phyloP scores from a whole-genome alignment of 1,140 invertebrate species.

The Drusus annulatus region DNA sequence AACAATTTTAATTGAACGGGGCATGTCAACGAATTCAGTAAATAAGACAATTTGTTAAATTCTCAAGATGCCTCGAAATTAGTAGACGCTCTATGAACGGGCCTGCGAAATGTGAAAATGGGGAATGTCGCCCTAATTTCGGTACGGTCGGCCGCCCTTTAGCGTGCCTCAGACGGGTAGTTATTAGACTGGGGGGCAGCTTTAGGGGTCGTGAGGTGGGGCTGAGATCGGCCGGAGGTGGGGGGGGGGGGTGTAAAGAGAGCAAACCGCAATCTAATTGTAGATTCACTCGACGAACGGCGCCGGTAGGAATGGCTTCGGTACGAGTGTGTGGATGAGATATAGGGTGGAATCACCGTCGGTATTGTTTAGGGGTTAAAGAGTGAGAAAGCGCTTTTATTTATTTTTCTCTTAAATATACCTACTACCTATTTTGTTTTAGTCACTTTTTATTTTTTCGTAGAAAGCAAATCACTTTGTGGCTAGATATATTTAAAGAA shows the following conservation, averaged over 20 bases:
- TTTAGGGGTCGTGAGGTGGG: neutral
- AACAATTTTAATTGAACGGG: slow-evolving; percentile 12
- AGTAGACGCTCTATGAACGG: slow-evolving; percentile 23
- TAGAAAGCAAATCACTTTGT: too few species aligned
- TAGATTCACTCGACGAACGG: slow-evolving; percentile 25
- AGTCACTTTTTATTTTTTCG: too few species aligned
- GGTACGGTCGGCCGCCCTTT: slow-evolving; percentile 18
- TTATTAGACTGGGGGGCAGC: neutral
- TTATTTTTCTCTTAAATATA: too few species aligned
- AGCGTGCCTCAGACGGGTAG: too few species aligned
- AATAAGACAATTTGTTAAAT: slow-evolving; percentile 36
- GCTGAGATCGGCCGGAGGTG: neutral
- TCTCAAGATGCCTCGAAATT: slow-evolving; percentile 28
- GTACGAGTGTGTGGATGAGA: slow-evolving; percentile 6
- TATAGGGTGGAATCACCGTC: neutral
- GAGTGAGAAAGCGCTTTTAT: too few species aligned
- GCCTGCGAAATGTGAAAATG: slow-evolving; percentile 5
- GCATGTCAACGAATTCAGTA: slow-evolving; percentile 11
- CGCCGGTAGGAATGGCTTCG: slow-evolving; percentile 7
- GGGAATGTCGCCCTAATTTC: slow-evolving; percentile 27
- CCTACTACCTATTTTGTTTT: too few species aligned
- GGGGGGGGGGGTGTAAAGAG: slow-evolving; percentile 6
- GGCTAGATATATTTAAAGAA: too few species aligned
- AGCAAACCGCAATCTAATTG: slow-evolving; percentile 35
- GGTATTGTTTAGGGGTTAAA: neutral